Evolutionary conservation across 2,888 invertebrate species (phyloP), one percentile per base, ranked within the genome.

Genomic region (Caenorhabditis macrosperma): DNA sequence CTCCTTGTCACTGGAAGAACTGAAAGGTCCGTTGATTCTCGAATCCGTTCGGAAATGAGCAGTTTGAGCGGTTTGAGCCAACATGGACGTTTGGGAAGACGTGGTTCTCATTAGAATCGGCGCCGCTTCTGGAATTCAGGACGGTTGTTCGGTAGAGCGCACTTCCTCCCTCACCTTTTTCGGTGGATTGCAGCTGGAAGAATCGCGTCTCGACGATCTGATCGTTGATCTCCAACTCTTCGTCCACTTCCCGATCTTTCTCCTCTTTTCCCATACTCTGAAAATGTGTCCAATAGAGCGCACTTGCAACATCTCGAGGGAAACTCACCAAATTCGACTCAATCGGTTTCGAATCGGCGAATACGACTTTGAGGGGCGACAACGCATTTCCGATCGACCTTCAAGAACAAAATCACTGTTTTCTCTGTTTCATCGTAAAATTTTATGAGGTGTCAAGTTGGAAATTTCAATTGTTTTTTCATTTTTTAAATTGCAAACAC

Each of bases 1-100:
- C 44, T 72, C 72, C n/a, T 72, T 72, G 6, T 72, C 72, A 50
- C 52, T 63, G 41, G 41, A 10, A 46, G 46, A 17, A 38, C 38
- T 38, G 20, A 12, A 5, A 35, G 30, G 6, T 67, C 67, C 28
- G n/a, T 30, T 41, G n/a, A 22, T 33, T 57, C 55, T 1, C 5
- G 44, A 30, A 33, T 9, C 22, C 10, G 67, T n/a, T n/a, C 12
- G 38, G 15, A 38, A 12, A 12, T 38, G 38, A 33, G 15, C 38
- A 12, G 15, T 5, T 12, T 38, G 9, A 38, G 26, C 15, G 7
- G 4, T 22, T 26, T 26, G 7, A 26, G 9, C 4, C 10, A 26
- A 1, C 10, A 20, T 3, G 2, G 61, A 17, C 20, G 63, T 72
- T 26, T 72, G 72, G 1, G 72, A 64, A 33, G 64, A 61, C 0